Percentiles rank a stretch among this genome's conserved stretches.
Conservation (phyloP, 2,888 invertebrate genomes). For the Anticlea derivata region DNA sequence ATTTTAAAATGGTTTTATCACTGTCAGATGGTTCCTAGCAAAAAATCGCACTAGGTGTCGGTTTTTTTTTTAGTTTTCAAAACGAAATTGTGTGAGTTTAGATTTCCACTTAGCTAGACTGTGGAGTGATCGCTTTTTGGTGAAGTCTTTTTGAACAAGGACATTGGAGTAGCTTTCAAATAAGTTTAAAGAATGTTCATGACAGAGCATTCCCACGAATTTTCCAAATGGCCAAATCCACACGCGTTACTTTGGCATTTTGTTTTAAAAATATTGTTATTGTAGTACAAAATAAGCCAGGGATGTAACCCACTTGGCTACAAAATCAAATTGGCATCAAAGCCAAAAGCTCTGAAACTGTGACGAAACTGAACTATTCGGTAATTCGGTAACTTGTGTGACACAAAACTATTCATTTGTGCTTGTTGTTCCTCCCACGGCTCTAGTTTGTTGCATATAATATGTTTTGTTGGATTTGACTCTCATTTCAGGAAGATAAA, state of each 20-base stretch:
- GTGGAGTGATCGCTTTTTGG: background rate
- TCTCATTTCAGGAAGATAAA: background rate
- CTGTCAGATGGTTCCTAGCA: too few relatives aligned
- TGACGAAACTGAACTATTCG: constrained; percentile 17
- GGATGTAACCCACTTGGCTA: constrained; percentile 63
- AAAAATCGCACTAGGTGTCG: too few relatives aligned
- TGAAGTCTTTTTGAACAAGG: background rate
- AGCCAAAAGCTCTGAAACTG: constrained; percentile 33
- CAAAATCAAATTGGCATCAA: constrained; percentile 31
- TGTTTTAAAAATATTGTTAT: constrained; percentile 25
- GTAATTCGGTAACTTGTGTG: constrained; percentile 18
- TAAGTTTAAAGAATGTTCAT: constrained; percentile 9
- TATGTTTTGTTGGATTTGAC: constrained; percentile 1
- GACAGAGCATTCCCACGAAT: constrained; percentile 9
- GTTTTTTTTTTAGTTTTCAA: too few relatives aligned
- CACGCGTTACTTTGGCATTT: constrained; percentile 5
- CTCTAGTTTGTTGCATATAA: background rate
- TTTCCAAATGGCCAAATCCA: constrained; percentile 16
- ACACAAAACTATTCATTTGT: constrained; percentile 7
- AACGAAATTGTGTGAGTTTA: too few relatives aligned
- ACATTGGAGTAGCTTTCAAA: constrained; percentile 1
- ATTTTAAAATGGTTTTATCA: too few relatives aligned
- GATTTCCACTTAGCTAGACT: background rate
- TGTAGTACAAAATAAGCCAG: constrained; percentile 52
- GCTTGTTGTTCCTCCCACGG: background rate